Evolutionary conservation across 2,888 invertebrate genomes (phyloP).

Genomic region (Lagria hirta): DNA sequence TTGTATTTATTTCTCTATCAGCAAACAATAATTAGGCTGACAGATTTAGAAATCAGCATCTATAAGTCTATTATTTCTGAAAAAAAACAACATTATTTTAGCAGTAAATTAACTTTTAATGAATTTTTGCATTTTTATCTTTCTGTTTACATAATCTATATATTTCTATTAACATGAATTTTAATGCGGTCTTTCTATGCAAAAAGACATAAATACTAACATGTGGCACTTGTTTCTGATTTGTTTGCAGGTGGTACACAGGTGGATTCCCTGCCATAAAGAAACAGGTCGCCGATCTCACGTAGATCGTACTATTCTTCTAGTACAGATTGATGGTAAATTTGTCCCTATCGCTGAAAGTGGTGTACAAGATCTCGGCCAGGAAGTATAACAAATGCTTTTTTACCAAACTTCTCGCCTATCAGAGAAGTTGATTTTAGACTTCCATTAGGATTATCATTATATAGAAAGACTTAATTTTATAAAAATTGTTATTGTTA

Average conservation of each 20-base stretch:
- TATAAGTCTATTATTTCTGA: no score
- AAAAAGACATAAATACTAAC: no score
- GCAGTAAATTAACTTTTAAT: no score
- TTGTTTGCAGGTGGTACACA: conserved; percentile 84
- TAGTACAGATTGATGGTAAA: conserved; percentile 90
- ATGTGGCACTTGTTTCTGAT: no score
- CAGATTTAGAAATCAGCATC: no score
- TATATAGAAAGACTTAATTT: conserved; percentile 27
- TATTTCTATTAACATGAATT: no score
- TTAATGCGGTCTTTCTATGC: no score
- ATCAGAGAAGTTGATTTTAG: conserved; percentile 16
- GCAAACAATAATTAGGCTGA: no score
- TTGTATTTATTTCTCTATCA: conserved; percentile 1
- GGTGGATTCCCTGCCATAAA: conserved; percentile 91
- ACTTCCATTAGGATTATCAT: conserved; percentile 25
- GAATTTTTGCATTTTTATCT: conserved; percentile 12
- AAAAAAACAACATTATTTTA: no score
- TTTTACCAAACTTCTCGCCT: conserved; percentile 7
- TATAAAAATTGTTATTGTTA: conserved; percentile 24
- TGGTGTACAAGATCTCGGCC: conserved; percentile 78
- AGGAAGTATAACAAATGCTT: conserved; percentile 55
- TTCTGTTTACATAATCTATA: no score
- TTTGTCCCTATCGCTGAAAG: conserved; percentile 92
- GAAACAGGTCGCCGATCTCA: conserved; percentile 86
- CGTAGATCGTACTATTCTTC: conserved; percentile 86